Percentiles rank a stretch among this genome's conserved stretches.
phyloP scores from a whole-genome alignment of 1,140 invertebrate genomes.

The Idris sp. region DNA sequence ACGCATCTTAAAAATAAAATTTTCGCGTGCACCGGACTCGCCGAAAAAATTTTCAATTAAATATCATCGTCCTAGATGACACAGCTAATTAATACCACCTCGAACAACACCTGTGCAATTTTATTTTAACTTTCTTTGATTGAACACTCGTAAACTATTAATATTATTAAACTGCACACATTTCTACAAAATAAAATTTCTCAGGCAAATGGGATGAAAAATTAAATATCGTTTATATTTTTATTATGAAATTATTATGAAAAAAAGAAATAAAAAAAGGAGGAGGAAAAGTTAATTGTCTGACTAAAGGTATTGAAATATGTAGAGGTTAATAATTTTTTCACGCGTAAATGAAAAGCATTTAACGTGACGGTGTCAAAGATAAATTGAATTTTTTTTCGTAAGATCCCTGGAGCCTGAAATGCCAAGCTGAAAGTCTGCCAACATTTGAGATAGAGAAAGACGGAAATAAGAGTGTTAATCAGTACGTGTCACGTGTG shows the following conservation, averaged over 20 bases:
- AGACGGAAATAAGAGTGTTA: slow-evolving; percentile 54
- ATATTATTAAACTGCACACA: slow-evolving; percentile 38
- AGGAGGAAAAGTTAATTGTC: too few species aligned
- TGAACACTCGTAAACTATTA: slow-evolving; percentile 50
- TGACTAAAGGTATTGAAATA: too few species aligned
- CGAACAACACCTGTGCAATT: slow-evolving; percentile 44
- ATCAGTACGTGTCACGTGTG: slow-evolving; percentile 57
- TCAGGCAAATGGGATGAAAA: too few species aligned
- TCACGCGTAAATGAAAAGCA: slow-evolving; percentile 42
- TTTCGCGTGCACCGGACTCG: slow-evolving; percentile 5
- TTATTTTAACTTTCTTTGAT: slow-evolving; percentile 49
- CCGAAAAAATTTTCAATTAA: slow-evolving; percentile 38
- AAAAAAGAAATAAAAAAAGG: too few species aligned
- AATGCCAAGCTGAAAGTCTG: slow-evolving; percentile 26
- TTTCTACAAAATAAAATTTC: not conserved
- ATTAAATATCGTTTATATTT: too few species aligned
- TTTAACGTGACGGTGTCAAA: slow-evolving; percentile 32
- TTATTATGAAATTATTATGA: too few species aligned
- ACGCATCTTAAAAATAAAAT: slow-evolving; percentile 36
- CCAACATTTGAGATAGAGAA: slow-evolving; percentile 40
- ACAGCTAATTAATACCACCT: slow-evolving; percentile 44
- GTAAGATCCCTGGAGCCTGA: slow-evolving; percentile 17
- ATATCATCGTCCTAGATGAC: slow-evolving; percentile 28
- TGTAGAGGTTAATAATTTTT: slow-evolving; percentile 27
- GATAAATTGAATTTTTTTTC: slow-evolving; percentile 43